Evolutionary conservation across 2,797 vertebrate genomes (phyloP), one percentile per base, ranked within the genome.

Genomic region (Siniperca scherzeri): DNA sequence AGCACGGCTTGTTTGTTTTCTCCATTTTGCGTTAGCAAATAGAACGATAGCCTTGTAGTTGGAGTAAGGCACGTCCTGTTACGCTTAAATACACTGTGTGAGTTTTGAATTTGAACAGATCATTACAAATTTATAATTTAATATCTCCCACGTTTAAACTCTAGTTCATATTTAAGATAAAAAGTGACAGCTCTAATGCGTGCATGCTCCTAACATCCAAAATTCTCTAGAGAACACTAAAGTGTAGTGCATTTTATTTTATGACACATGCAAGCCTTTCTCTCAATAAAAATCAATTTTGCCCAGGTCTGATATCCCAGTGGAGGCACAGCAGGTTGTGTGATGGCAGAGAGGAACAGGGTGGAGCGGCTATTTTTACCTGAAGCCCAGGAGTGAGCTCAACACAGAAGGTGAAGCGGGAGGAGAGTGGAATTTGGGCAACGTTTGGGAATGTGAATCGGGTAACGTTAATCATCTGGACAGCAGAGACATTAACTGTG

Each of bases 401-500:
- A 76, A 84, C 88, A 69, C 89, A 89, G 92, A 92, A 93, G 93
- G 94, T 93, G 91, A 93, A 81, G 86, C 81, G 67, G 84, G 92
- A 89, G 91, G 91, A 89, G 92, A 92, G 92, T 74, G 78, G 88
- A 92, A 92, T 89, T 92, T 92, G 87, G 93, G 88, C 87, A 91
- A 69, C 87, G 46, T 94, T 93, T 90, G 92, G 91, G 91, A 95
- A 83, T 86, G 83, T 92, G 93, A 93, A 93, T 91, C 81, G 74
- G 86, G 89, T 87, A 90, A 83, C 91, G 95, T 95, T 95, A 95
- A 95, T 96, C 94, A 95, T 95, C 90, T 90, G 88, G 94, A 96
- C 95, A 95, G 95, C 91, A 82, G 89, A 93, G 88, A 94, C 94
- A 95, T 96, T 95, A 96, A 95, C 92, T 91, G 95, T 92, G 93